Base-by-base conservation (phyloP, 1,140 invertebrate species). In the Scaptomyza graminum region DNA sequence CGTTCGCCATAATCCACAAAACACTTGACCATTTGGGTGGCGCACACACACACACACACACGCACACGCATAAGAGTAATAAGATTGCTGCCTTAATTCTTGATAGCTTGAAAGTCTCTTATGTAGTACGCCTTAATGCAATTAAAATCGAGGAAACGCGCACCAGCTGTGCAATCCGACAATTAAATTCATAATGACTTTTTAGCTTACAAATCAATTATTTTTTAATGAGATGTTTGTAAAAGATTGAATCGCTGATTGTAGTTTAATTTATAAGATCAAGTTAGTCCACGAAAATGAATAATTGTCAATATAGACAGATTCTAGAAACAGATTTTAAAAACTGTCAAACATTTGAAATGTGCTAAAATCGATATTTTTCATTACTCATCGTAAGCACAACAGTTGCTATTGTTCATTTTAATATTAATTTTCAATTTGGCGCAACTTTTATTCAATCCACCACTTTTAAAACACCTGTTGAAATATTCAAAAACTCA, bases 21-120 rank as follows among this genome's bases (percentile, higher is more conserved):
- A 73, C 82, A 85, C 82, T 85, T 85, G 82, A 85, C 82, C 82
- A 85, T 78, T 85, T 85, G 82, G 82, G 82, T 85, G 82, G 82
- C 83, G 78, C 83, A 69, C 44, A 71, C 39, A 69, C 50, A 47
- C 50, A 39, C 39, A 37, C 55, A 75, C 31, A 60, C 49, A 47
- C 52, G 68, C 37, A 55, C 28, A 63, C 41, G 37, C 37, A 71
- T 41, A 51, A n/a, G 56, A 68, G 70, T 68, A 74, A 68, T 74
- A 74, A 68, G 70, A 56, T 74, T 74, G 70, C 64, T 74, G 70
- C 37, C 70, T 74, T 69, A 74, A 74, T 74, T 74, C 67, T 28
- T 34, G 56, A 74, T 51, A 39, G 70, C 65, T 68, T 41, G 28
- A 57, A 66, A 59, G 61, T 65, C 31, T 51, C 34, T 66, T 51